phyloP scores from a whole-genome alignment of 1,140 invertebrate species.

The Cepaea nemoralis region DNA sequence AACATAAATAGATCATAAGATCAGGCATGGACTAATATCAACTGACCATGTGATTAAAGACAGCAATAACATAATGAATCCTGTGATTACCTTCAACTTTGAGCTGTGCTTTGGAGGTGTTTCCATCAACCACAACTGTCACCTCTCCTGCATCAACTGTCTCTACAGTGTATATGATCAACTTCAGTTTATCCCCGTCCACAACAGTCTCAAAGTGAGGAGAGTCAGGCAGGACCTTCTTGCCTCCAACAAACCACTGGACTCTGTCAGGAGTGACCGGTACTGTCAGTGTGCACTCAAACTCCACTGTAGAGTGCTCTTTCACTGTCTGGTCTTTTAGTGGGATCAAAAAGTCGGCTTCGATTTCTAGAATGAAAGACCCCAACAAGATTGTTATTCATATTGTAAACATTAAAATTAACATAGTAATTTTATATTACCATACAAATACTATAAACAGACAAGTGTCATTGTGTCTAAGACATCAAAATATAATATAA shows the following conservation, averaged over 20 bases:
- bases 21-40: too few species aligned
- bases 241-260: slow-evolving; percentile 69
- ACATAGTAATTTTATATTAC: too few species aligned
- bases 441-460: too few species aligned
- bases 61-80: slow-evolving; percentile 32
- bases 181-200: slow-evolving; percentile 62
- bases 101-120: slow-evolving; percentile 86
- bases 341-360: slow-evolving; percentile 56
- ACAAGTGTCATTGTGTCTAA: too few species aligned
- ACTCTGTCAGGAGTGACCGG: slow-evolving; percentile 75
- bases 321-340: slow-evolving; percentile 57
- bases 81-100: slow-evolving; percentile 80
- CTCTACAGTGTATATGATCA: slow-evolving; percentile 75
- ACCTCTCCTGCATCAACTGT: slow-evolving; percentile 87
- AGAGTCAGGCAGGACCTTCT: slow-evolving; percentile 64
- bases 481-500: too few species aligned
- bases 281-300: slow-evolving; percentile 95
- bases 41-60: too few species aligned
- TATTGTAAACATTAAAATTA: too few species aligned
- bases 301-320: slow-evolving; percentile 88
- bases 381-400: too few species aligned
- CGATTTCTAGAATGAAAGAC: slow-evolving; percentile 52
- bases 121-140: slow-evolving; percentile 83
- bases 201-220: slow-evolving; percentile 75
- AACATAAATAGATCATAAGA: too few species aligned